Percentiles rank a stretch among this genome's conserved stretches.
Evolutionary conservation across 1,140 invertebrate genomes (phyloP).

Genomic region (Spodoptera litura): DNA sequence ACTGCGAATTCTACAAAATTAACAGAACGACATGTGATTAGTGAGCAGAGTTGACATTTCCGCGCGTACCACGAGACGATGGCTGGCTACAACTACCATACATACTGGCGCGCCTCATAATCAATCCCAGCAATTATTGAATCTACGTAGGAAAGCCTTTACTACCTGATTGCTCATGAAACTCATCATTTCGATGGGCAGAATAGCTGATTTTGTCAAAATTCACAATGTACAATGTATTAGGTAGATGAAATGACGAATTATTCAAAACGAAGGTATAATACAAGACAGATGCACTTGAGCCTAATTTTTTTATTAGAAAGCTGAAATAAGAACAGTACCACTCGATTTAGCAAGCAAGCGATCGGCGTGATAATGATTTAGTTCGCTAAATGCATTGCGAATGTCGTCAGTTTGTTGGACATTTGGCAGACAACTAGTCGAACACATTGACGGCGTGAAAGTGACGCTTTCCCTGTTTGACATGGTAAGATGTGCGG

Average conservation of each 20-base stretch:
- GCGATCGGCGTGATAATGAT: conserved; percentile 74
- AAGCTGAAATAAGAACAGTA: conserved; percentile 70
- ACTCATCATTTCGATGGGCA: neutral
- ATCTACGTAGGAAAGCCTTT: conserved; percentile 43
- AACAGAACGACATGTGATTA: conserved; percentile 30
- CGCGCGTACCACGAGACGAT: conserved; percentile 19
- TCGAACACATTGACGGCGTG: conserved; percentile 55
- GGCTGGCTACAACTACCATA: conserved; percentile 17
- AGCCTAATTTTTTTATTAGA: conserved; percentile 46
- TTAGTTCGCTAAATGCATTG: conserved; percentile 72
- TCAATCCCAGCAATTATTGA: conserved; percentile 23
- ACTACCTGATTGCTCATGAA: conserved; percentile 26
- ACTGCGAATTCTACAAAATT: conserved; percentile 26
- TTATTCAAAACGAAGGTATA: conserved; percentile 32
- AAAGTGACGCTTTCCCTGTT: conserved; percentile 71
- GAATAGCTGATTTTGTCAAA: neutral
- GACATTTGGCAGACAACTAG: conserved; percentile 46
- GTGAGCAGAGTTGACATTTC: conserved; percentile 15
- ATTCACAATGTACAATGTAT: conserved; percentile 19
- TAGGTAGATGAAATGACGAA: conserved; percentile 30
- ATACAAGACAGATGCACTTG: conserved; percentile 37
- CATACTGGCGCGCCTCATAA: conserved; percentile 20
- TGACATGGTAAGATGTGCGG: conserved; percentile 62
- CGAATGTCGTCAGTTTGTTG: conserved; percentile 68
- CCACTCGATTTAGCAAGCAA: conserved; percentile 76